These are phyloP conservation scores for Platycnemis pennipes DNA, from an alignment of 2,888 invertebrate species.

Conservation along the genomic window DNA sequence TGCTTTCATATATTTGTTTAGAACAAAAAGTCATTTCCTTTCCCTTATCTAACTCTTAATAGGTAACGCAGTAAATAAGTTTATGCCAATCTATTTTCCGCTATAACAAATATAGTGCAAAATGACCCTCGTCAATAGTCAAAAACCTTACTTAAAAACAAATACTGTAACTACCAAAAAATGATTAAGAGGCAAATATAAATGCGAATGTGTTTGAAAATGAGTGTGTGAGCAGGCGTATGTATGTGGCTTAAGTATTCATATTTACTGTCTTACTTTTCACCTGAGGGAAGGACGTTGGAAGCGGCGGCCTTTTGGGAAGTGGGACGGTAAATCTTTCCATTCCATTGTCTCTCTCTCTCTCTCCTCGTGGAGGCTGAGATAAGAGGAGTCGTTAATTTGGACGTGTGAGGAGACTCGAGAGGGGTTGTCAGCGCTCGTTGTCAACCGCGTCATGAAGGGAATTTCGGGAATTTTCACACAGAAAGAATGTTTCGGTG, in stretches of 20 bases:
- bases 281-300: not conserved
- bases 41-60: too few species aligned
- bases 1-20: too few species aligned
- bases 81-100: too few species aligned
- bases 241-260: not conserved
- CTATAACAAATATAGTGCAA: too few species aligned
- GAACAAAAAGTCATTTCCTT: too few species aligned
- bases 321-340: not conserved
- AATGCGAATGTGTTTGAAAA: too few species aligned
- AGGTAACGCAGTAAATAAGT: too few species aligned
- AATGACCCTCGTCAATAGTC: too few species aligned
- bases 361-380: too few species aligned
- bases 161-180: too few species aligned
- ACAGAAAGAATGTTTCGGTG: not conserved
- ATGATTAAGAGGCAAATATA: too few species aligned
- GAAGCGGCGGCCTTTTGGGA: not conserved
- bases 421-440: not conserved
- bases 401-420: not conserved
- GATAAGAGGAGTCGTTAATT: not conserved
- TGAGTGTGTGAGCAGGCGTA: not conserved
- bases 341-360: not conserved
- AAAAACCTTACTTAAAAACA: too few species aligned
- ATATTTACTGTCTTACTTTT: not conserved
- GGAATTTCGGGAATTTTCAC: conserved; percentile 13
- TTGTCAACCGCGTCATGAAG: not conserved